Evolutionary conservation across 1,140 invertebrate species (phyloP), one percentile per base, ranked within the genome.

Genomic region (Diprion similis): DNA sequence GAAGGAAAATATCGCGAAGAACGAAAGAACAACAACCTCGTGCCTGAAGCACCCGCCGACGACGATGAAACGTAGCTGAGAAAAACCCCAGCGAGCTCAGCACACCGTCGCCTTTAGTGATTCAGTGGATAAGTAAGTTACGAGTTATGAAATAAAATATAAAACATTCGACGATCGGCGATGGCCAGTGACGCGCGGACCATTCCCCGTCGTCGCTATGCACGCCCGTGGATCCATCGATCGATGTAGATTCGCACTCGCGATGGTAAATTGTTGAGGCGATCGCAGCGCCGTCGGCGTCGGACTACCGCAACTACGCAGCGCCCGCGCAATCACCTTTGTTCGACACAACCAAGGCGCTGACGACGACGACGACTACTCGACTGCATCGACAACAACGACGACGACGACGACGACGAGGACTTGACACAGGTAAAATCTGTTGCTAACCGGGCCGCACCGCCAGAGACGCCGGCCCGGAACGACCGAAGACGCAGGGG

Each of bases 361-460:
- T 11, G 17, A 68, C 18, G 13, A 18, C 59, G 17, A 18, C 59
- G 17, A 15, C 24, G 15, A 13, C 1, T 1, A 24, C 24, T 17
- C 6, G 13, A 83, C 81, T 68, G n/a, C n/a, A 10, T 10, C 51
- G 51, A 10, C 10, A 59, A 59, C 10, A 59, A 10, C 51, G 10
- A 68, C 13, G 11, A 8, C 37, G 17, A 68, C 18, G 13, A 18
- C 59, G 17, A 18, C 59, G 17, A 15, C 24, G 15, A 13, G 11
- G 19, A 24, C 24, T 17, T 15, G 13, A 83, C 81, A 73, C 79
- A 81, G 77, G 78, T 81, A 74, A 82, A 83, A 86, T 86, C 83
- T 84, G 84, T 85, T 84, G 84, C 84, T 86, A 86, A 84, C 84
- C 81, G 83, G 78, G 77, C 66, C 65, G 76, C 71, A 71, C 77